These are phyloP conservation scores for Megalops atlanticus DNA, from an alignment of 2,113 vertebrate species.

Conservation along the genomic window DNA sequence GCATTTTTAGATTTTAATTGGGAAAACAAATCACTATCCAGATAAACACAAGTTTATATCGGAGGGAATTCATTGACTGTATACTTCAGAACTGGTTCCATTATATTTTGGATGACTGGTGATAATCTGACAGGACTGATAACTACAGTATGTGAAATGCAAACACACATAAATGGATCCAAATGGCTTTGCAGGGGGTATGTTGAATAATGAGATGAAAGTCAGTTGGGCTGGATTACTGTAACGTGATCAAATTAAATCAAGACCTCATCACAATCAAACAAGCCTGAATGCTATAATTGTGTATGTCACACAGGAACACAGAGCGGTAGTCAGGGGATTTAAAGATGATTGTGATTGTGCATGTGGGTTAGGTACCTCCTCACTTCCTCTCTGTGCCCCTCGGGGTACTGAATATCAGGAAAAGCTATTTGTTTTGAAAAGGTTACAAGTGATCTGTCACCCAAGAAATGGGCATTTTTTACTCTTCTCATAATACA, in stretches of 20 bases:
- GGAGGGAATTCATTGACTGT: neutral
- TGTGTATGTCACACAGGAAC: neutral
- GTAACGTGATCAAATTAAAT: neutral
- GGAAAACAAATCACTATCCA: neutral
- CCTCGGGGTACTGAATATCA: neutral
- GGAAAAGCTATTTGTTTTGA: neutral
- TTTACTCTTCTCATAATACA: neutral
- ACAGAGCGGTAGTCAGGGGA: neutral
- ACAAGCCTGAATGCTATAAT: neutral
- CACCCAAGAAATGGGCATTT: neutral
- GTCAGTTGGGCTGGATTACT: neutral
- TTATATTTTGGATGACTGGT: neutral
- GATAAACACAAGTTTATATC: no score
- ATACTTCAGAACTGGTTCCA: neutral
- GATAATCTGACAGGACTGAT: neutral
- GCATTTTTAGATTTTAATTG: neutral
- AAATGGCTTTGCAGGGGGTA: neutral
- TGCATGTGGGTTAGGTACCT: neutral
- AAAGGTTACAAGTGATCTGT: neutral
- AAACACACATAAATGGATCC: neutral
- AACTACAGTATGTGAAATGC: neutral
- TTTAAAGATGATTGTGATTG: neutral
- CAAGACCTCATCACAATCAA: neutral
- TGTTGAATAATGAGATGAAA: neutral
- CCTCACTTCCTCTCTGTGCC: neutral